phyloP scores from a whole-genome alignment of 2,888 invertebrate genomes.

The Aethes cnicana region DNA sequence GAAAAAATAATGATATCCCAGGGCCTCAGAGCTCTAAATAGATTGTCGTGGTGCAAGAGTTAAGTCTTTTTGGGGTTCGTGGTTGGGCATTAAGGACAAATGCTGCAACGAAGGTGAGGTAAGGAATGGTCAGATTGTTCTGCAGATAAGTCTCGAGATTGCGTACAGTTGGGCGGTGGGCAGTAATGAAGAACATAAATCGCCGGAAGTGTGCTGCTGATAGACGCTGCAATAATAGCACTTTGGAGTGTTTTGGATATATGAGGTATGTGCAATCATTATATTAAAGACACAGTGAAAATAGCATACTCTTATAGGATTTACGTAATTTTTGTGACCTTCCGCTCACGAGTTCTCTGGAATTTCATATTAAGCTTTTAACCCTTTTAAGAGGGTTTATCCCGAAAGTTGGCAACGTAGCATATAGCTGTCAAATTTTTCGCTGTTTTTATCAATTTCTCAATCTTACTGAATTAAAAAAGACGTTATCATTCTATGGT shows the following conservation, averaged over 20 bases:
- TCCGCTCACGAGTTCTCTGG: no score
- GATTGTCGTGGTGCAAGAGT: not conserved
- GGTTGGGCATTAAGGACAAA: slow-evolving; percentile 56
- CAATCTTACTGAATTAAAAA: no score
- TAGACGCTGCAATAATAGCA: slow-evolving; percentile 7
- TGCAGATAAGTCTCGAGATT: slow-evolving; percentile 49
- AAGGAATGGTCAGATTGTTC: slow-evolving; percentile 57
- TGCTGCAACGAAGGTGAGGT: slow-evolving; percentile 66
- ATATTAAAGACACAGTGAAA: not conserved
- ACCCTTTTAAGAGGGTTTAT: no score
- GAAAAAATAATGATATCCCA: not conserved
- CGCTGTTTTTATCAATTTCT: no score
- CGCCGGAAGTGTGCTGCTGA: slow-evolving; percentile 33
- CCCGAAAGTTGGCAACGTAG: no score
- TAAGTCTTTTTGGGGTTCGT: not conserved
- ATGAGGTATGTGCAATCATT: not conserved
- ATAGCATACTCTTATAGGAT: no score
- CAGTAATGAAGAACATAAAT: slow-evolving; percentile 61
- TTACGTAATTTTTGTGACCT: no score
- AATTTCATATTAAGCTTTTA: no score
- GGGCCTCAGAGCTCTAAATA: not conserved
- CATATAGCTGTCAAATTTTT: no score
- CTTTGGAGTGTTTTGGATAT: slow-evolving; percentile 9
- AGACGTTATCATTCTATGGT: no score
- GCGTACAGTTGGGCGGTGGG: slow-evolving; percentile 41